Evolutionary conservation across 2,113 vertebrate genomes (phyloP).

Genomic region (Drymodes brunneopygia): DNA sequence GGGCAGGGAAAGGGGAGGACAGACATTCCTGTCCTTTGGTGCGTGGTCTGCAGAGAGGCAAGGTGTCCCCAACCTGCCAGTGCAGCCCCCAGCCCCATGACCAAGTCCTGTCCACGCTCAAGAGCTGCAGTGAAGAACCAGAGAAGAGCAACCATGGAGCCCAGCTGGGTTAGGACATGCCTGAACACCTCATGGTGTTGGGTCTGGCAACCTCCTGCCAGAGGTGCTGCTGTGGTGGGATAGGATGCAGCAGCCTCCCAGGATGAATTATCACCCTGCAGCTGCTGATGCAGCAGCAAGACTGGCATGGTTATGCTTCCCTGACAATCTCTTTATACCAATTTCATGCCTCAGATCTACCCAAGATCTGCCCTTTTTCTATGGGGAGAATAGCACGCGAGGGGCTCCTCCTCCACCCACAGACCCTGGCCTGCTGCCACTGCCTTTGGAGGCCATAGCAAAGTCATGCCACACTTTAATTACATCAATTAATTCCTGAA

Average conservation of each 20-base stretch:
- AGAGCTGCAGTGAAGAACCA: fast-evolving
- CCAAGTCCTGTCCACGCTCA: not conserved
- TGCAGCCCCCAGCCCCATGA: fast-evolving
- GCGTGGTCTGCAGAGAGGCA: fast-evolving
- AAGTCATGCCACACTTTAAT: constrained; percentile 57
- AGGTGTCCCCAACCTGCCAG: not conserved
- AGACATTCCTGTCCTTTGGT: not conserved
- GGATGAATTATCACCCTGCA: not conserved
- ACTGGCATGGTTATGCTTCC: not conserved
- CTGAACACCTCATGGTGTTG: fast-evolving
- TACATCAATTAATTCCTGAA: constrained; percentile 45
- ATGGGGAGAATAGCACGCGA: not conserved
- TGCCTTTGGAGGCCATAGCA: not conserved
- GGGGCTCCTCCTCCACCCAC: not conserved
- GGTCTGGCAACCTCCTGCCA: not conserved
- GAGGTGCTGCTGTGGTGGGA: not conserved
- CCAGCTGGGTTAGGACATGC: not conserved
- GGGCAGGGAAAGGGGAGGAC: not conserved
- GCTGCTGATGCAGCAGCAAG: not conserved
- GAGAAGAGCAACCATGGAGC: fast-evolving
- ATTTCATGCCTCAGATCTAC: constrained; percentile 23
- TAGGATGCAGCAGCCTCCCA: not conserved
- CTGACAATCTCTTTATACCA: not conserved
- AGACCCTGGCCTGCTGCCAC: not conserved
- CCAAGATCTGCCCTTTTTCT: constrained; percentile 5